A percentile compares a stretch with the other conserved stretches of the same genome.
These are phyloP conservation scores for Scolanthus callimorphus DNA, from an alignment of 92 coral and sea anemone genomes.

Conservation along the genomic window DNA sequence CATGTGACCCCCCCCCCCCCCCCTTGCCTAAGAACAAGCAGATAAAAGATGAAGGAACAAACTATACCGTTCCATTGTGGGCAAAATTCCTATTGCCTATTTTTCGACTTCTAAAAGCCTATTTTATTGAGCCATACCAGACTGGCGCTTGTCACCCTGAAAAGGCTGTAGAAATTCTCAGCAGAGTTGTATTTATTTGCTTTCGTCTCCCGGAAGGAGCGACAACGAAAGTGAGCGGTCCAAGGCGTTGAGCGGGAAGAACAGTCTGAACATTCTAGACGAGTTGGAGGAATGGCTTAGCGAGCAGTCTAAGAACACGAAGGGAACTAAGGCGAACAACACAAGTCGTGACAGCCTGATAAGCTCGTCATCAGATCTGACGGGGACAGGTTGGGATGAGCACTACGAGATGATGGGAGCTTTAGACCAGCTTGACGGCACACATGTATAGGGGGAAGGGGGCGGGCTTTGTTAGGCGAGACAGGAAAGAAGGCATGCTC, in stretches of 20 bases:
- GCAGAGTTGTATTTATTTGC: neutral
- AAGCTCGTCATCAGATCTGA: conserved; percentile 73
- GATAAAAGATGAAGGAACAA: no score
- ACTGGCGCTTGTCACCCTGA: no score
- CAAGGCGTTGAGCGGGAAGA: conserved; percentile 46
- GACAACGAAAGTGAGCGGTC: conserved; percentile 62
- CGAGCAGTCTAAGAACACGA: conserved; percentile 67
- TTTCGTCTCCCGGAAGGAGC: conserved; percentile 18
- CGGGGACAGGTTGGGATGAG: conserved; percentile 84
- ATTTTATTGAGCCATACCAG: no score
- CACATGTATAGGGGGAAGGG: conserved; percentile 80
- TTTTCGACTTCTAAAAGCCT: no score
- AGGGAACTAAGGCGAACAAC: conserved; percentile 38
- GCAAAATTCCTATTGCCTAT: no score
- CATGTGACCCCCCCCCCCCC: no score
- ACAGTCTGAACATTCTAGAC: conserved; percentile 61
- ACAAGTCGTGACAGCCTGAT: conserved; percentile 70
- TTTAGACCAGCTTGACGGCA: conserved; percentile 77
- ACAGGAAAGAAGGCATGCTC: no score
- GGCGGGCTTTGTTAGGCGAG: no score
- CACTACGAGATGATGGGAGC: conserved; percentile 47
- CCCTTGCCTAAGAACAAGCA: no score
- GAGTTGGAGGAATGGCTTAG: conserved; percentile 89
- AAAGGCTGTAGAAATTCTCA: no score
- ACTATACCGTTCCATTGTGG: no score